These are phyloP conservation scores for Lycaena phlaeas DNA, from an alignment of 2,888 invertebrate genomes.

Conservation along the genomic window DNA sequence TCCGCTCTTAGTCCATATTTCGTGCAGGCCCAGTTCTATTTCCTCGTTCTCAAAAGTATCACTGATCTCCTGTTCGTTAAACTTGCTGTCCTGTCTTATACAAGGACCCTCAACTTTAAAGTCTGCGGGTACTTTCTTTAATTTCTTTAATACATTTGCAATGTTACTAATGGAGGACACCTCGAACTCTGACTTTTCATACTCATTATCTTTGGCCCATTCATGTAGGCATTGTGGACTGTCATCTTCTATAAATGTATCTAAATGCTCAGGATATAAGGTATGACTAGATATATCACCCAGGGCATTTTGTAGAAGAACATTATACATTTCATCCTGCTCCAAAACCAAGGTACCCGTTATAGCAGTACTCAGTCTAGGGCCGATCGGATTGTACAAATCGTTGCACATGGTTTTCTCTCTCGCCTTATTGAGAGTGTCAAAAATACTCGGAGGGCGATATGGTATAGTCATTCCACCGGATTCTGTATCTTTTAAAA, in stretches of 20 bases:
- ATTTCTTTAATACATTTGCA: conserved; percentile 33
- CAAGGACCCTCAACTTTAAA: conserved; percentile 29
- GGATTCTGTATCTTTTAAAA: conserved; percentile 27
- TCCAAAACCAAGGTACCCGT: conserved; percentile 40
- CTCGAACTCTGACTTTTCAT: conserved; percentile 31
- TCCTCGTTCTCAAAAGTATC: conserved; percentile 42
- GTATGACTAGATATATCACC: conserved; percentile 54
- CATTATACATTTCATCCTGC: conserved; percentile 36
- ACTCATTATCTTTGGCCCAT: conserved; percentile 40
- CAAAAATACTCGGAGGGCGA: conserved; percentile 44
- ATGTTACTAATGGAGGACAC: conserved; percentile 40
- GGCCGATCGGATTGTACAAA: conserved; percentile 39
- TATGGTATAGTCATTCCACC: conserved; percentile 43
- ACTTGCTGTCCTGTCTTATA: conserved; percentile 23
- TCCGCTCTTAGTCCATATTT: conserved; percentile 36
- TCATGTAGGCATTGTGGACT: conserved; percentile 35
- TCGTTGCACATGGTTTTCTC: conserved; percentile 40
- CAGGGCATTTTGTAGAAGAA: conserved; percentile 50
- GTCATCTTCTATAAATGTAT: conserved; percentile 41
- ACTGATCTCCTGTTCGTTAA: conserved; percentile 40
- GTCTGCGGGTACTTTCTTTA: conserved; percentile 39
- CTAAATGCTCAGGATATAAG: conserved; percentile 41
- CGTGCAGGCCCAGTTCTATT: conserved; percentile 42
- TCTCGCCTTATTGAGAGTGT: conserved; percentile 39
- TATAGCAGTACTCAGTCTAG: conserved; percentile 39